These are phyloP conservation scores for Cosmia pyralina DNA, from an alignment of 2,888 invertebrate genomes.

Conservation along the genomic window DNA sequence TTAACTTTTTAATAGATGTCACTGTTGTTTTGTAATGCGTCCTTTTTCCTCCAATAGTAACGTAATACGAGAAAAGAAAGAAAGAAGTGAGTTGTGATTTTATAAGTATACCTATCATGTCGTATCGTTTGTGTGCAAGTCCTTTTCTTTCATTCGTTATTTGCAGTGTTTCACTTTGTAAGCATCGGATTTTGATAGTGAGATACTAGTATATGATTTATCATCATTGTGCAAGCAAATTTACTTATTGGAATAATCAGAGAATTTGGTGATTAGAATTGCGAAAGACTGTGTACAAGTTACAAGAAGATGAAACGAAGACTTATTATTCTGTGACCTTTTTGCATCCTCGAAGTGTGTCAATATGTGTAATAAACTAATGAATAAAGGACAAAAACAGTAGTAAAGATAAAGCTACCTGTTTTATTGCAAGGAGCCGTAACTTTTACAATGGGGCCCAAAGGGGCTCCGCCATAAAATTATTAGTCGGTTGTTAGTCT, in stretches of 20 bases:
- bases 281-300: constrained; percentile 68
- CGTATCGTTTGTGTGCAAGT: constrained; percentile 65
- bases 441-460: constrained; percentile 86
- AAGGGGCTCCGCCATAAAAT: constrained; percentile 89
- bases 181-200: constrained; percentile 75
- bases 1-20: constrained; percentile 56
- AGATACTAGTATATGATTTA: constrained; percentile 61
- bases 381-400: constrained; percentile 73
- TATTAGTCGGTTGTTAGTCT: constrained; percentile 77
- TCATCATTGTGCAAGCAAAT: constrained; percentile 49
- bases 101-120: constrained; percentile 64
- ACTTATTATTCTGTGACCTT: constrained; percentile 84
- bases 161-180: constrained; percentile 82
- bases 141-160: constrained; percentile 82
- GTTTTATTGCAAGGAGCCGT: constrained; percentile 78
- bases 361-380: constrained; percentile 78
- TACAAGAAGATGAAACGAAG: constrained; percentile 78
- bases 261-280: constrained; percentile 60
- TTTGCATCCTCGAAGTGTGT: constrained; percentile 79
- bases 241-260: constrained; percentile 51
- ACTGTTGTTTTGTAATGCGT: constrained; percentile 47
- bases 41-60: constrained; percentile 63
- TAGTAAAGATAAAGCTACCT: constrained; percentile 74
- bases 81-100: constrained; percentile 68
- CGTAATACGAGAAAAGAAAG: constrained; percentile 64